Evolutionary conservation across 2,888 invertebrate species (phyloP), one percentile per base, ranked within the genome.

Genomic region (Mythimna impura): DNA sequence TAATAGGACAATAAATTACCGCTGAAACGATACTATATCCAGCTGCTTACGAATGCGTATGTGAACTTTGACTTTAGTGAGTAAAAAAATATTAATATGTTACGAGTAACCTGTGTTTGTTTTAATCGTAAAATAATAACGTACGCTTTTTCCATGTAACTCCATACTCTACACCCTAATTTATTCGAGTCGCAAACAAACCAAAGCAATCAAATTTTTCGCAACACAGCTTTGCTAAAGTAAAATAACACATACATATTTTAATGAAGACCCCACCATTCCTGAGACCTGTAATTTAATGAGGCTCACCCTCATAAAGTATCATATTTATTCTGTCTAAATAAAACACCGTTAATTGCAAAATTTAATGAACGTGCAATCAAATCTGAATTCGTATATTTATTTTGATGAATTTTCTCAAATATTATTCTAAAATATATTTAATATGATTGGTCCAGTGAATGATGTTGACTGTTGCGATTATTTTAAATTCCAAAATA

Each of bases 251-350:
- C 6, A 3, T 17, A 47, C 20, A 71, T 52, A 50, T 80, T 80
- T 80, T 60, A 80, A 73, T 34, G 30, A 52, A 54, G 52, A 43
- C 25, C n/a, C 9, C 1, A 8, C 20, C 22, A 71, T 47, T 43
- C n/a, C 2, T 34, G 62, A 43, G 8, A 22, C 22, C 52, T 36
- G 22, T 47, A 34, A 62, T 60, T 22, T 64, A 80, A 64, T 64
- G 36, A 74, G 12, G 3, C 7, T 47, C 6, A 2, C 14, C 22
- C 36, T 47, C 36, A 63, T 60, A 80, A 54, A 74, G n/a, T 76
- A 74, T 74, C 80, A 17, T 20, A 80, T 80, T 74, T 60, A 60
- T 22, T 58, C n/a, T 1, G 3, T 36, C 1, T 22, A 30, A 36
- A 74, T 36, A 36, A 52, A 58, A 12, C 6, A 63, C 4, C 5